Base-by-base conservation (phyloP, 1,140 invertebrate genomes). In the Spodoptera frugiperda region DNA sequence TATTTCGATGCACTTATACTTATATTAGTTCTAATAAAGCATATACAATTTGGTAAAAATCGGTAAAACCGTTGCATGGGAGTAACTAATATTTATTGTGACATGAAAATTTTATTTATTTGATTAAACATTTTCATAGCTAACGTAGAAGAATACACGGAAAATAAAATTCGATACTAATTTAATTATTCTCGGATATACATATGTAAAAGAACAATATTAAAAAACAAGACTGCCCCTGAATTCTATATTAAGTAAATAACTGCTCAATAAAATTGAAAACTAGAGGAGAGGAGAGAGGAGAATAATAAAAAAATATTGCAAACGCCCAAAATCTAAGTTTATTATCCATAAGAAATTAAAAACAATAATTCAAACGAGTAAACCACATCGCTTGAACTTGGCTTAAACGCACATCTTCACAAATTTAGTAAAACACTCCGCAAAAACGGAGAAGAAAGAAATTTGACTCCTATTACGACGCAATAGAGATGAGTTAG, bases 361-460 rank as follows among this genome's bases (percentile, higher is more conserved):
- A 88, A 85, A n/a, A 84, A 81, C 68, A 54, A 76, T 85, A 77
- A 81, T 53, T 73, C 76, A 44, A 54, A 15, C 59, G 59, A n/a
- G 33, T 63, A 63, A 63, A 63, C 59, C 59, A 63, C 59, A 70
- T 39, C 73, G 79, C 79, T 86, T 83, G 82, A 89, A 85, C 88
- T 88, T 85, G 84, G 76, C 82, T 78, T 79, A 77, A 82, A 79
- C 79, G 78, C 83, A 77, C 81, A 84, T 84, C 84, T 77, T 67
- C 71, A 77, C 79, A 76, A 84, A 74, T 9, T 75, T 83, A 78
- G 57, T 17, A 5, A n/a, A 33, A 67, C 57, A 51, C 2, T 2
- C 14, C 68, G 4, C 6, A 39, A 54, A 72, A 57, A 46, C 30
- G 0, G 2, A 0, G 1, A 17, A 9, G 8, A 71, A 72, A 15